Evolutionary conservation across 2,888 invertebrate genomes (phyloP), one percentile per base, ranked within the genome.

Genomic region (Anthoptus insignis): DNA sequence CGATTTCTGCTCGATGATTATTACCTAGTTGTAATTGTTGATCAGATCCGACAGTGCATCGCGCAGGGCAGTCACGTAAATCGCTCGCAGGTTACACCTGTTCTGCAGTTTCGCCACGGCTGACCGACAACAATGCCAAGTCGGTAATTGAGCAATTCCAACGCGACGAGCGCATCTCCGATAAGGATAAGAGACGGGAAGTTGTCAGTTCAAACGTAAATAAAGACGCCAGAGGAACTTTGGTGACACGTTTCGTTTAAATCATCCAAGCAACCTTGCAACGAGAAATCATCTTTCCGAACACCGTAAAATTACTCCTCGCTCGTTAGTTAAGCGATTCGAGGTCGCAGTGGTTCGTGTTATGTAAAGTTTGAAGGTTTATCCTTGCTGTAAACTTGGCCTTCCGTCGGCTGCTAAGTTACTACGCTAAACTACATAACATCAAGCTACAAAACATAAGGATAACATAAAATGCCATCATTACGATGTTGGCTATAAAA

Each of bases 81-180:
- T 65, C 68, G 69, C 74, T 71, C 76, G 76, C 84, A 82, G 81
- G 84, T 83, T 80, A 83, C 87, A 90, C 88, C 86, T 90, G 90
- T 78, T 82, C 77, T 76, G 76, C 76, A 84, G 81, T 84, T 82
- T 81, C 71, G 80, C 79, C 79, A 88, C 81, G 91, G 84, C 81
- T 84, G 86, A 84, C 84, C 77, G 86, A 86, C 80, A 87, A 90
- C 91, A 92, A 91, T 89, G 84, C 82, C 79, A 76, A 72, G 72
- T 80, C 76, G 76, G 78, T 89, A 89, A 91, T 89, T 87, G 86
- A 84, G 87, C 82, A 84, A 89, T 89, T 87, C 76, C 73, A 73
- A 86, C 79, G 78, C 84, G 79, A 79, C 79, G 76, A 80, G 81
- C 86, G 83, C 86, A 87, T 89, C 86, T 85, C 81, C 81, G 83